Evolutionary conservation across 2,113 vertebrate genomes (phyloP), one percentile per base, ranked within the genome.

Genomic region (Cryptotis parvus): DNA sequence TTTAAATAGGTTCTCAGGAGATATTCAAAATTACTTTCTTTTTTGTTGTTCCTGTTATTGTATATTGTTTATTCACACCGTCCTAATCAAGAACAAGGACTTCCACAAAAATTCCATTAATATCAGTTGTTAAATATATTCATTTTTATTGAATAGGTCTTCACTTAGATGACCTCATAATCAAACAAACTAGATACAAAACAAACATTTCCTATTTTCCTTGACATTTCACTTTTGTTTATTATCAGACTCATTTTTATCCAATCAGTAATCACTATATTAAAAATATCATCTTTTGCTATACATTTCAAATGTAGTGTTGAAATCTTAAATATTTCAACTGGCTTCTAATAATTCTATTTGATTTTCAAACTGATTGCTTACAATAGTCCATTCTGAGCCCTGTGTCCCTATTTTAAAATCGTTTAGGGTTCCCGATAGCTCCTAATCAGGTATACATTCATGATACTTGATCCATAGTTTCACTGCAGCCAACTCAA

Each of bases 31-130:
- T 80, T 39, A 55, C 18, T 55, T 55, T 55, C 52, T 55, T 84
- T 92, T 91, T 92, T 15, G 33, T 33, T 79, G 76, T 86, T 75
- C 20, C 45, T 49, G 45, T 49, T 49, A 49, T 49, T 49, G 14
- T 49, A 49, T 61, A 66, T 77, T 6, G 31, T 29, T n/a, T 90
- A 29, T 69, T 58, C 9, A 77, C n/a, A 63, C 0, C 2, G 0
- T 80, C 27, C 10, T 75, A 55, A 75, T 33, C 22, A 83, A 82
- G 31, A 86, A 72, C 49, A 84, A 83, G 83, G n/a, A n/a, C 14
- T 0, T 86, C 39, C 77, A 79, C 0, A 74, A 39, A 61, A 52
- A 1, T 2, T 41, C 55, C 37, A 45, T 75, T 79, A 39, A 78
- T 76, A 66, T 92, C 39, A 55, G n/a, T 45, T 76, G 45, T 41